Percentiles rank a stretch among this genome's conserved stretches.
phyloP scores from a whole-genome alignment of 2,888 invertebrate genomes.

The Drosophila mettleri region DNA sequence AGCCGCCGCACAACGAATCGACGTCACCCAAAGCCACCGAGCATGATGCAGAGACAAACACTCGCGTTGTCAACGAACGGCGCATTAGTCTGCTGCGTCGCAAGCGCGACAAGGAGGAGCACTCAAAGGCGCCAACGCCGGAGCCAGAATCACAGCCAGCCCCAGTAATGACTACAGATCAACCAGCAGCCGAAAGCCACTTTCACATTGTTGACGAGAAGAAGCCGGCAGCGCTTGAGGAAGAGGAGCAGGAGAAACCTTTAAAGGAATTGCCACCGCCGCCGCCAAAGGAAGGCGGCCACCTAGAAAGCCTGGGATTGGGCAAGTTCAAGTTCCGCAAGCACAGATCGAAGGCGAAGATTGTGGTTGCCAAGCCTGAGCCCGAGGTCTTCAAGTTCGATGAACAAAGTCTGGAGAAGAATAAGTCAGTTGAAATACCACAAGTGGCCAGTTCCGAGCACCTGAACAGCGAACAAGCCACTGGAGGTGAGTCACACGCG shows the following conservation, averaged over 20 bases:
- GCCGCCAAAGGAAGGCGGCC: constrained; percentile 46
- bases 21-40: constrained; percentile 57
- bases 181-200: constrained; percentile 56
- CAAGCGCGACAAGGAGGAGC: constrained; percentile 65
- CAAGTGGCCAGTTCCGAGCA: constrained; percentile 49
- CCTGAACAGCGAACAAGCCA: constrained; percentile 44
- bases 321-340: constrained; percentile 80
- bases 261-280: constrained; percentile 31
- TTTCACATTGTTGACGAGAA: constrained; percentile 86
- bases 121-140: constrained; percentile 35
- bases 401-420: constrained; percentile 65
- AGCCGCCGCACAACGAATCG: constrained; percentile 54
- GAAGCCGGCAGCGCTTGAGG: constrained; percentile 75
- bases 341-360: constrained; percentile 55
- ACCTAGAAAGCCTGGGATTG: constrained; percentile 57
- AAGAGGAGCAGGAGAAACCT: constrained; percentile 40
- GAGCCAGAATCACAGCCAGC: constrained; percentile 42
- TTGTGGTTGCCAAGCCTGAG: constrained; percentile 62
- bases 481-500: constrained; percentile 20
- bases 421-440: constrained; percentile 49
- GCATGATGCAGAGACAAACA: constrained; percentile 82
- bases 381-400: constrained; percentile 83
- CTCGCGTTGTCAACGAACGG: constrained; percentile 82
- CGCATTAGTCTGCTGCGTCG: constrained; percentile 81
- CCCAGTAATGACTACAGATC: constrained; percentile 9